Evolutionary conservation across 2,113 vertebrate genomes (phyloP), one percentile per base, ranked within the genome.

Genomic region (Dolichallabes microphthalmus): DNA sequence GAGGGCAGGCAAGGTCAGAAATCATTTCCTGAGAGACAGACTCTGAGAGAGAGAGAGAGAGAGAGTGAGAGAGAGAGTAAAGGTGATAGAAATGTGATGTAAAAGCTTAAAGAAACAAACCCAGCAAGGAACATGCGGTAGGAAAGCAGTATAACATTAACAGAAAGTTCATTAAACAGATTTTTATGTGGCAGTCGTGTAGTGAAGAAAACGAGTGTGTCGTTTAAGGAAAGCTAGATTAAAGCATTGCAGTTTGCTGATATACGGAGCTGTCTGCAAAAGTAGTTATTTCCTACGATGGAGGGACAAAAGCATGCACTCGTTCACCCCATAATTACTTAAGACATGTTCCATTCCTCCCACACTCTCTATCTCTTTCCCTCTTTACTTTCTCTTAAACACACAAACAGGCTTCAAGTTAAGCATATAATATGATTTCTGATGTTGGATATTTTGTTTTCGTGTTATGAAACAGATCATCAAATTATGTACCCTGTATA

Each of bases 11-110:
- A 95, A 89, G 93, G 90, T 94, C 93, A 93, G 60, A 95, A 94
- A 94, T 94, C 93, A 95, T 95, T 95, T 95, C 97, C 95, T 94
- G 95, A 95, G 19, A 78, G 75, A 76, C 25, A 53, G 73, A 75
- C 45, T 74, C 25, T 55, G 25, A 57, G 53, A 76, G 8, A 27
- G n/a, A n/a, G n/a, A n/a, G n/a, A 76, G 45, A 76, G 74, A 19
- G 25, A 55, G 74, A 27, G 50, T 9, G 73, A 52, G 20, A 6
- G 45, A n/a, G 12, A 74, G 95, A 92, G 35, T 11, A n/a, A 52
- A 25, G 6, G 11, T 52, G 19, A 83, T 32, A 81, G 11, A 63
- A 52, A 50, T 55, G 25, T 81, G 9, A 66, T 66, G 30, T 66
- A 30, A 81, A 66, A 14, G 35, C 61, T 66, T 50, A 13, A 39